A percentile compares a stretch with the other conserved stretches of the same genome.
Evolutionary conservation across 2,888 invertebrate species (phyloP).

Genomic region (Seira musarum): DNA sequence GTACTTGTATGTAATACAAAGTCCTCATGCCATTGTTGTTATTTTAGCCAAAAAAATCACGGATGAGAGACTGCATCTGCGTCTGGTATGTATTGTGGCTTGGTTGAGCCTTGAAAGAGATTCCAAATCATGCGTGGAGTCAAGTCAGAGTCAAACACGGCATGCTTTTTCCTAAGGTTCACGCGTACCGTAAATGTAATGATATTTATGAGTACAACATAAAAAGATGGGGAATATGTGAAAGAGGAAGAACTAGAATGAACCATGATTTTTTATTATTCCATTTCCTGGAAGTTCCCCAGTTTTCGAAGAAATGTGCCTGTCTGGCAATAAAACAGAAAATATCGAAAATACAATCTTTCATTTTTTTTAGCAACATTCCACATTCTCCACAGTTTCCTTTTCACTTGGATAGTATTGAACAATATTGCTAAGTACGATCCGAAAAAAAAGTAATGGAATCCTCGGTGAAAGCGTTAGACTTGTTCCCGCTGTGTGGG

Average conservation of each 20-base stretch:
- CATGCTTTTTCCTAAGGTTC: not conserved
- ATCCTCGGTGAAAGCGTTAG: not conserved
- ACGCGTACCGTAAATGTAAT: not conserved
- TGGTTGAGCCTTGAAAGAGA: not conserved
- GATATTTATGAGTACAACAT: not conserved
- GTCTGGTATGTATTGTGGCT: not conserved
- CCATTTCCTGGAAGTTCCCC: not conserved
- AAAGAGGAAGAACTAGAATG: no score
- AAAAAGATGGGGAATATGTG: no score
- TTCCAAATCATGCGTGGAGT: not conserved
- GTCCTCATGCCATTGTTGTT: no score
- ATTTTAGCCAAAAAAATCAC: no score
- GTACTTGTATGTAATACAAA: no score
- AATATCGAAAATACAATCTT: not conserved
- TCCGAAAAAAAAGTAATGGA: not conserved
- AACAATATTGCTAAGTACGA: not conserved
- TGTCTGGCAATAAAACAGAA: not conserved
- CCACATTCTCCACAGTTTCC: no score
- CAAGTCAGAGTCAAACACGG: not conserved
- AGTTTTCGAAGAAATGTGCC: no score
- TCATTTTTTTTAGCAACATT: not conserved
- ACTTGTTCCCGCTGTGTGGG: not conserved
- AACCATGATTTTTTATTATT: not conserved
- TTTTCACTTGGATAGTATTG: not conserved
- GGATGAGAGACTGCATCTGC: no score